phyloP scores from a whole-genome alignment of 2,888 invertebrate genomes.

The Eumacrocentrus americanus region DNA sequence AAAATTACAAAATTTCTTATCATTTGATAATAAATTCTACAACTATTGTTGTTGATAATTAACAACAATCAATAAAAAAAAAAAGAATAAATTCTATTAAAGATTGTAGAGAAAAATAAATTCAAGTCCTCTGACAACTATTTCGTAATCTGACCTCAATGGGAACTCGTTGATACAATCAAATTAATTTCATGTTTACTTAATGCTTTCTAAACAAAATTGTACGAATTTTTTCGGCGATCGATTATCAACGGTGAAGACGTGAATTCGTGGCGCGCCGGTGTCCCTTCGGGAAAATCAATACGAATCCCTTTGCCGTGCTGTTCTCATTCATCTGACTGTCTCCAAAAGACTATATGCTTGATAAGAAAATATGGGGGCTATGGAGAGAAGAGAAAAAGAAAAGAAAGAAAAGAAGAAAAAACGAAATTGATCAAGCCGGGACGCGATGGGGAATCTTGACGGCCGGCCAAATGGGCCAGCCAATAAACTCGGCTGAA shows the following conservation, averaged over 20 bases:
- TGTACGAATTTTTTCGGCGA: conserved; percentile 29
- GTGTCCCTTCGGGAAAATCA: conserved; percentile 8
- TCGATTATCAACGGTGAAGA: conserved; percentile 35
- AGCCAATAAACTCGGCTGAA: conserved; percentile 28
- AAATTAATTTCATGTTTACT: too few relatives aligned
- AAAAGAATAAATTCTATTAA: too few relatives aligned
- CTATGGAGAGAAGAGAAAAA: conserved; percentile 47
- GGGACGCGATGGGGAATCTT: conserved; percentile 36
- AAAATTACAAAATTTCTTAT: too few relatives aligned
- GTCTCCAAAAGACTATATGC: neutral
- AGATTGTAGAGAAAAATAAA: too few relatives aligned
- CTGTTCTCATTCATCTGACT: neutral
- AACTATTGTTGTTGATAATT: too few relatives aligned
- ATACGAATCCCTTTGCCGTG: neutral
- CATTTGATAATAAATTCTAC: too few relatives aligned
- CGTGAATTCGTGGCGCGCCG: conserved; percentile 42
- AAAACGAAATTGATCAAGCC: conserved; percentile 31
- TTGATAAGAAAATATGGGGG: neutral
- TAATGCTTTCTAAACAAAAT: too few relatives aligned
- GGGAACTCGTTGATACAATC: too few relatives aligned
- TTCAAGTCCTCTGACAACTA: conserved; percentile 31
- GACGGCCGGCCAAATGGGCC: conserved; percentile 46
- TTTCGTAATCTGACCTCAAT: conserved; percentile 41
- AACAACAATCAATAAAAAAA: too few relatives aligned
- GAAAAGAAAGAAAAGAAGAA: conserved; percentile 40